Percentiles rank a stretch among this genome's conserved stretches.
Evolutionary conservation across 2,113 vertebrate genomes (phyloP).

Genomic region (Podarcis raffonei): DNA sequence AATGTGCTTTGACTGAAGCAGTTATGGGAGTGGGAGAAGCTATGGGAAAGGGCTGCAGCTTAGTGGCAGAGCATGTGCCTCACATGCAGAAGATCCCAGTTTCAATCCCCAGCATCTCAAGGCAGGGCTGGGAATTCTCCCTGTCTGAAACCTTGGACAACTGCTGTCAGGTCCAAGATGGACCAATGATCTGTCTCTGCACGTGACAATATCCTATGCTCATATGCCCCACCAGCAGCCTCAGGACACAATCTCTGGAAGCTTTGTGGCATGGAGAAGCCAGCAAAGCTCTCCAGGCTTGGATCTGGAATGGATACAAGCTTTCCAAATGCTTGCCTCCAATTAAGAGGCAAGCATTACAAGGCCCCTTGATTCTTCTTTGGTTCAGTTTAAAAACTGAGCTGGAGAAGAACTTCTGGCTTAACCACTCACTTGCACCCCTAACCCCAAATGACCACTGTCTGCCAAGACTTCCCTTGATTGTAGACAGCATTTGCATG

Average conservation of each 20-base stretch:
- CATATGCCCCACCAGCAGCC: neutral
- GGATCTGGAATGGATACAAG: neutral
- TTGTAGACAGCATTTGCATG: neutral
- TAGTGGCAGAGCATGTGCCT: too few relatives aligned
- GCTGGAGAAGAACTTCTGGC: neutral
- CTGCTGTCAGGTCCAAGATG: too few relatives aligned
- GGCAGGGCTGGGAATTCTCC: too few relatives aligned
- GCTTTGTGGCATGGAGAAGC: neutral
- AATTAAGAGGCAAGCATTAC: neutral
- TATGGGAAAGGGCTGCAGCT: too few relatives aligned
- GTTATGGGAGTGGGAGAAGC: too few relatives aligned
- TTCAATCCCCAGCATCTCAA: too few relatives aligned
- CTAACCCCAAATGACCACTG: neutral
- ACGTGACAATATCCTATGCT: too few relatives aligned
- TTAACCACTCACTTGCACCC: too few relatives aligned
- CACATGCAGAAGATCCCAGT: too few relatives aligned
- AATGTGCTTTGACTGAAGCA: neutral
- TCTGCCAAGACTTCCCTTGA: neutral
- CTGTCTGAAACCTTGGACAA: too few relatives aligned
- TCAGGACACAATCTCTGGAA: neutral
- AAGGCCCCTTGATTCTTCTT: neutral
- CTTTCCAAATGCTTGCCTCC: neutral
- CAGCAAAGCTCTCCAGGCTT: neutral
- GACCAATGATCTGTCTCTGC: too few relatives aligned
- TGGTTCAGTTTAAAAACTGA: neutral